Conservation (phyloP, 2,113 vertebrate genomes). For the Phasianus colchicus region DNA sequence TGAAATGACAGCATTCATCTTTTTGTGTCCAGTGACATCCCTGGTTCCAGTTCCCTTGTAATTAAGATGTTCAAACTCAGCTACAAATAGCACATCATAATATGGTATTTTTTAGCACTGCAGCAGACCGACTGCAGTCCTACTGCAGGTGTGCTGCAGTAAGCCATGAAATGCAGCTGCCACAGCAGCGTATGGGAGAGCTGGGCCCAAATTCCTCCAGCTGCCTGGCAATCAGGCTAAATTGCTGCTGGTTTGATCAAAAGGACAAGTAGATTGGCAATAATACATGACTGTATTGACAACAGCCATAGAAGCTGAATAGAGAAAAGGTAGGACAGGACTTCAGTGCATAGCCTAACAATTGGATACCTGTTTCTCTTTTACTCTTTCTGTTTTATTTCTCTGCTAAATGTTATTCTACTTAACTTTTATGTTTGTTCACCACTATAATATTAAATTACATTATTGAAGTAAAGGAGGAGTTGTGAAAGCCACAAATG, state of each 20-base stretch:
- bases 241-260: not conserved
- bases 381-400: slow-evolving; percentile 48
- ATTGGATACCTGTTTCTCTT: slow-evolving; percentile 28
- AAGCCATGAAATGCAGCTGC: slow-evolving; percentile 64
- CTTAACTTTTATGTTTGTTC: not conserved
- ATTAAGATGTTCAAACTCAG: not conserved
- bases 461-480: not conserved
- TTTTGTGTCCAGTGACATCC: not conserved
- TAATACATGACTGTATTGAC: not conserved
- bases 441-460: slow-evolving; percentile 5
- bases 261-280: slow-evolving; percentile 42
- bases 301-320: not conserved
- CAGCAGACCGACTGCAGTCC: not conserved
- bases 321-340: not conserved
- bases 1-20: not conserved
- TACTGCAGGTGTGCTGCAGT: slow-evolving; percentile 66
- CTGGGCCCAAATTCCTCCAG: not conserved
- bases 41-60: not conserved
- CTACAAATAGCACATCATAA: not conserved
- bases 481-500: not conserved
- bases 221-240: slow-evolving; percentile 48
- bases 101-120: not conserved
- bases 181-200: not conserved
- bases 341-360: not conserved
- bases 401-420: slow-evolving; percentile 19